Evolutionary conservation across 2,113 vertebrate genomes (phyloP).

Genomic region (Rallus limicola): DNA sequence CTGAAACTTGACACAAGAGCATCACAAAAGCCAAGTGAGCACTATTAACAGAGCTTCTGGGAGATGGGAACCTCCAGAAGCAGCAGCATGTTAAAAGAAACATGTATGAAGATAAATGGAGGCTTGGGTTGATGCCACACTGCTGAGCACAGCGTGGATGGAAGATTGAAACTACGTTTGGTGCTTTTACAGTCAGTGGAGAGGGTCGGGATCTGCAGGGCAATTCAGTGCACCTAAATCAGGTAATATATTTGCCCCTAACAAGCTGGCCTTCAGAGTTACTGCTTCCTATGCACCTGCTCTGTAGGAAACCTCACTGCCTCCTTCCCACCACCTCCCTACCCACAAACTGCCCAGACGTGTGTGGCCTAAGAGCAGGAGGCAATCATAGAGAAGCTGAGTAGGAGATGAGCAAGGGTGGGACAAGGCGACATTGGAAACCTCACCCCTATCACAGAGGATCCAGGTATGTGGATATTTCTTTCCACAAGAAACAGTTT

Average conservation of each 20-base stretch:
- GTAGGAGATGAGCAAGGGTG: neutral
- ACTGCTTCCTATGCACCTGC: neutral
- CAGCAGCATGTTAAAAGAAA: neutral
- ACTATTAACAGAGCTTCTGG: neutral
- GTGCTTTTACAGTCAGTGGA: neutral
- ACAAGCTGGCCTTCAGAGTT: neutral
- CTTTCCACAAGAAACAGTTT: neutral
- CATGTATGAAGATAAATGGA: neutral
- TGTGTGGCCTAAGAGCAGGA: neutral
- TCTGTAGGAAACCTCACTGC: neutral
- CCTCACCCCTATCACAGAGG: neutral
- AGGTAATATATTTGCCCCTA: neutral
- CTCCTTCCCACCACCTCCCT: neutral
- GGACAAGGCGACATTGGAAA: neutral
- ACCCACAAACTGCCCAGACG: neutral
- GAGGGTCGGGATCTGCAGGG: neutral
- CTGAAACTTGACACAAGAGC: neutral
- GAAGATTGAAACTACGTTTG: rapidly evolving
- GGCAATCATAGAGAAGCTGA: neutral
- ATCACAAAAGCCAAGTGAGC: neutral
- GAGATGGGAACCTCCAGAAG: neutral
- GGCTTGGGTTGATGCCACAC: neutral
- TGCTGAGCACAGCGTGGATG: neutral
- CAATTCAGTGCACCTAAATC: neutral
- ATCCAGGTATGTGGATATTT: neutral